Conservation (phyloP, 2,797 vertebrate species). For the Decapterus maruadsi region DNA sequence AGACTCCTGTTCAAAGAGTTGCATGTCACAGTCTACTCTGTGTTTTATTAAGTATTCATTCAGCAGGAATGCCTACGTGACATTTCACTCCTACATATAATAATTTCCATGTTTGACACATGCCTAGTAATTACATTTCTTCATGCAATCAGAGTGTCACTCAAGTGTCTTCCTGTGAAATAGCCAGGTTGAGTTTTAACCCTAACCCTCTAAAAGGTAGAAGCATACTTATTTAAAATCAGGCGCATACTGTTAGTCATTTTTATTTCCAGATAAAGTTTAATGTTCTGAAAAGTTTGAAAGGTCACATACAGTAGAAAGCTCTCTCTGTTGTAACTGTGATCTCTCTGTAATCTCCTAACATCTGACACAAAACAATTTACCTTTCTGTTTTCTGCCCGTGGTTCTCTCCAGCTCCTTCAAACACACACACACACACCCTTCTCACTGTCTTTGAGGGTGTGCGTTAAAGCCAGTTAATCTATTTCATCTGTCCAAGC, state of each 20-base stretch:
- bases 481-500: conserved; percentile 80
- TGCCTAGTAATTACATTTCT: background rate
- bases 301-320: background rate
- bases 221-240: background rate
- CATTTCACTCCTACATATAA: background rate
- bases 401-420: conserved; percentile 12
- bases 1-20: conserved; percentile 22
- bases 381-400: conserved; percentile 22
- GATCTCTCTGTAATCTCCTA: conserved; percentile 6
- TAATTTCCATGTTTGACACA: background rate
- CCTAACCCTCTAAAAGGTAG: background rate
- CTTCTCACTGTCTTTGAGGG: conserved; percentile 66
- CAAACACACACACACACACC: conserved; percentile 19
- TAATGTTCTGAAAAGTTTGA: background rate
- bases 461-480: conserved; percentile 70
- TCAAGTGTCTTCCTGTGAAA: background rate
- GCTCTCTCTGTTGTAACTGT: background rate
- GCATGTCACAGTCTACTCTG: conserved; percentile 6
- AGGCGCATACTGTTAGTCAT: background rate
- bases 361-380: conserved; percentile 20
- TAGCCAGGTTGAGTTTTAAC: background rate
- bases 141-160: background rate
- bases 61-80: background rate
- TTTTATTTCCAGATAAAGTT: background rate
- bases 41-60: conserved; percentile 21